These are phyloP conservation scores for Trematocara variabile DNA, from an alignment of 2,113 vertebrate species.

Conservation along the genomic window DNA sequence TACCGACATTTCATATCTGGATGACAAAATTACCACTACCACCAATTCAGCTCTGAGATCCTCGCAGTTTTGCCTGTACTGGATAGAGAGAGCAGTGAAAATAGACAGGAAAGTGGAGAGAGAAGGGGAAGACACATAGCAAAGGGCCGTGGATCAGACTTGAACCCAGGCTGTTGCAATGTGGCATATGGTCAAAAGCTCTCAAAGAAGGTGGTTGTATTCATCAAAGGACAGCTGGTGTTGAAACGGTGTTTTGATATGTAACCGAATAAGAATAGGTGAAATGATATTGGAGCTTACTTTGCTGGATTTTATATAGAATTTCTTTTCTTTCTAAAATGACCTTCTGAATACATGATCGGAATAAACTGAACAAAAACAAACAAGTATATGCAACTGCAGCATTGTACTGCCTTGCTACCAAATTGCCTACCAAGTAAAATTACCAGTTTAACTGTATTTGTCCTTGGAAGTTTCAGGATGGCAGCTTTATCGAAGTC, in stretches of 20 bases:
- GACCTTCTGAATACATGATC: not conserved
- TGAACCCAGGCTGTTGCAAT: not conserved
- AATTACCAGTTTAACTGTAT: not conserved
- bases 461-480: not conserved
- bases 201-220: not conserved
- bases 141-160: not conserved
- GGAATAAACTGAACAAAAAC: not conserved
- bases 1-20: not conserved
- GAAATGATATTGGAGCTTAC: not conserved
- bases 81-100: not conserved
- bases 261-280: not conserved
- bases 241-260: not conserved
- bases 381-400: not conserved
- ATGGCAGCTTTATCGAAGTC: not conserved
- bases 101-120: not conserved
- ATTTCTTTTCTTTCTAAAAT: not conserved
- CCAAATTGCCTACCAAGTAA: not conserved
- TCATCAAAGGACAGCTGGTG: not conserved
- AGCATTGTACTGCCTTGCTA: not conserved
- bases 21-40: not conserved
- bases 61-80: not conserved
- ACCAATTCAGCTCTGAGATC: fast-evolving
- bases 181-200: not conserved
- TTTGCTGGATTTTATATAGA: not conserved
- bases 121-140: not conserved